Conservation (phyloP, 2,888 invertebrate species). For the Hypsopygia costalis region DNA sequence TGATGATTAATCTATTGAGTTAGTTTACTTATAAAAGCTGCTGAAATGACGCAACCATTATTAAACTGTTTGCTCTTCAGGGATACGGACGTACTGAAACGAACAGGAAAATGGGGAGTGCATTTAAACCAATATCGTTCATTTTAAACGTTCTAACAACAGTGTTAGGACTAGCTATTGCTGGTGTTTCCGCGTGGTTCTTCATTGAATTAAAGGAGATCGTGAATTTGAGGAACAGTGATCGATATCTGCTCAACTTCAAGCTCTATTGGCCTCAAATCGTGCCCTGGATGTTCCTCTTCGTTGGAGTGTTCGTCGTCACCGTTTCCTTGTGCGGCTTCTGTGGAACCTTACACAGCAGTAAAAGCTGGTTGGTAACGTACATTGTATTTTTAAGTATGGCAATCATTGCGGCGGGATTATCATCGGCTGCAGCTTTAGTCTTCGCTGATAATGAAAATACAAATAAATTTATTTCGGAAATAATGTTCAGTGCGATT, state of each 20-base stretch:
- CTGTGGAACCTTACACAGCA: conserved; percentile 28
- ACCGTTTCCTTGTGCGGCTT: conserved; percentile 35
- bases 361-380: conserved; percentile 26
- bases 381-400: conserved; percentile 28
- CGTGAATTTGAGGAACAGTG: conserved; percentile 51
- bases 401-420: conserved; percentile 26
- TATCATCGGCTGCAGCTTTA: conserved; percentile 28
- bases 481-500: conserved; percentile 39
- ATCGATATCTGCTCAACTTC: conserved; percentile 64
- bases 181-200: conserved; percentile 56
- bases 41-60: conserved; percentile 11
- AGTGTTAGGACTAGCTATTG: conserved; percentile 45
- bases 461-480: conserved; percentile 40
- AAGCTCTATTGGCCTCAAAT: conserved; percentile 40
- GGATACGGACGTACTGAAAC: conserved; percentile 1
- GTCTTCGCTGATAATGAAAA: conserved; percentile 29
- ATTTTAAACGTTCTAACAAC: conserved; percentile 49
- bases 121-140: conserved; percentile 28
- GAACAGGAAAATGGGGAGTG: conserved; percentile 18
- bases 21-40: conserved; percentile 11
- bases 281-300: conserved; percentile 41
- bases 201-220: conserved; percentile 53
- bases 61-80: conserved; percentile 12
- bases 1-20: conserved; percentile 5
- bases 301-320: conserved; percentile 31